These are phyloP conservation scores for Escarpia spicata DNA, from an alignment of 2,888 invertebrate species.

Conservation along the genomic window DNA sequence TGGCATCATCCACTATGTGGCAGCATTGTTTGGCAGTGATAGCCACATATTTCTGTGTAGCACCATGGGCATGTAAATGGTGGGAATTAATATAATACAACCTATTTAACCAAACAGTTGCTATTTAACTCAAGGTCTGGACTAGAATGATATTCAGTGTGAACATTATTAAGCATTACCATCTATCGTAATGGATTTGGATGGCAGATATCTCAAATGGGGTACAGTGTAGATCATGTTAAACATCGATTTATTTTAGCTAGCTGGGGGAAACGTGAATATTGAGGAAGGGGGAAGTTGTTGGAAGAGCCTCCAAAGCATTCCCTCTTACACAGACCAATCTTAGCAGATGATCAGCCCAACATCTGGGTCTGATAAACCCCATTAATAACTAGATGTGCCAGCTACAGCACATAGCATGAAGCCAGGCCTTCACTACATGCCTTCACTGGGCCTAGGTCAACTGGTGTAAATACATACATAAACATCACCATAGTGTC, in stretches of 20 bases:
- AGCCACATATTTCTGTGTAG: no score
- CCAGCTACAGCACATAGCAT: not conserved
- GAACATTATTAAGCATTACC: not conserved
- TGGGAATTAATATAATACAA: not conserved
- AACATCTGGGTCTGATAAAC: not conserved
- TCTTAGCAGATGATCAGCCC: not conserved
- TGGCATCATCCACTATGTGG: not conserved
- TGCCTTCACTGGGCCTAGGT: not conserved
- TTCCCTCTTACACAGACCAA: no score
- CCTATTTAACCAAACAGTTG: not conserved
- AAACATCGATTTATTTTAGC: not conserved
- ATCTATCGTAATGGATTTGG: no score
- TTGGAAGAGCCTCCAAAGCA: not conserved
- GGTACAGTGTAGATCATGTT: not conserved
- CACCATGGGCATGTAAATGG: no score
- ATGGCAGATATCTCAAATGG: not conserved
- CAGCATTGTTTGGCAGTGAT: not conserved
- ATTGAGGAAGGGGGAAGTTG: not conserved
- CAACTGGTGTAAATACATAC: not conserved
- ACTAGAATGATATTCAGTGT: not conserved
- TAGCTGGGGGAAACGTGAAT: no score
- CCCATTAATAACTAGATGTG: not conserved
- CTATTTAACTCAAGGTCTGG: not conserved
- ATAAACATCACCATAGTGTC: slow-evolving; percentile 4
- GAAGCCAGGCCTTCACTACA: not conserved